Evolutionary conservation across 92 coral and sea anemone species (phyloP), one percentile per base, ranked within the genome.

Genomic region (Metridium senile): DNA sequence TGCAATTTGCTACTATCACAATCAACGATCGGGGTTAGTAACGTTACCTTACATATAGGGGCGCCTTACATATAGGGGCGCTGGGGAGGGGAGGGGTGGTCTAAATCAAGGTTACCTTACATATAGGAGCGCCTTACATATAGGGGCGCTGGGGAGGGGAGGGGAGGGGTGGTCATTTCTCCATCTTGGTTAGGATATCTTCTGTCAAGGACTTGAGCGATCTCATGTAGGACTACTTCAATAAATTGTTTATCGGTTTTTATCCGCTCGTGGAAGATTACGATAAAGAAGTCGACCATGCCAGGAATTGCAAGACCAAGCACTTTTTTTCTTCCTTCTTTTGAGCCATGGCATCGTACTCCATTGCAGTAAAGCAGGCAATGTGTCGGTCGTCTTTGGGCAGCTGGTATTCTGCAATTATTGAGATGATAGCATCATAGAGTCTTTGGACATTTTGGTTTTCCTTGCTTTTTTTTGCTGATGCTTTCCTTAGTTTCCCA

Each of bases 261-360:
- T 23, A 69, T 35, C 22, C 46, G 54, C 18, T 39, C 74, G 74
- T 69, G 58, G n/a, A 69, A 69, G 46, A 69, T 69, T 2, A 69
- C 59, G 3, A 67, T 67, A 23, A 69, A 69, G 33, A 45, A 46
- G 32, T 43, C 59, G 11, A 22, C 26, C 0, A 10, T 52, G n/a
- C 31, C 30, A 4, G 65, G 6, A 3, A 21, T 1, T 21, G 65
- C 31, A 21, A 58, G 6, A 1, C 65, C 65, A 45, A 45, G 16
- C 51, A 45, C 9, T 45, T 16, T 45, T 2, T 21, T 1, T 21
- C 13, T 58, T 6, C 25, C 65, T 11, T 19, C 6, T 58, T 11
- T 21, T 58, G 6, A 1, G 2, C 23, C 8, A n/a, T 58, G 21
- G 28, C 65, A 21, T 1, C 25, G n/a, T 10, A 58, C 25, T 58